Evolutionary conservation across 64 coral and sea anemone species (phyloP).

Genomic region (Trachythela sp.): DNA sequence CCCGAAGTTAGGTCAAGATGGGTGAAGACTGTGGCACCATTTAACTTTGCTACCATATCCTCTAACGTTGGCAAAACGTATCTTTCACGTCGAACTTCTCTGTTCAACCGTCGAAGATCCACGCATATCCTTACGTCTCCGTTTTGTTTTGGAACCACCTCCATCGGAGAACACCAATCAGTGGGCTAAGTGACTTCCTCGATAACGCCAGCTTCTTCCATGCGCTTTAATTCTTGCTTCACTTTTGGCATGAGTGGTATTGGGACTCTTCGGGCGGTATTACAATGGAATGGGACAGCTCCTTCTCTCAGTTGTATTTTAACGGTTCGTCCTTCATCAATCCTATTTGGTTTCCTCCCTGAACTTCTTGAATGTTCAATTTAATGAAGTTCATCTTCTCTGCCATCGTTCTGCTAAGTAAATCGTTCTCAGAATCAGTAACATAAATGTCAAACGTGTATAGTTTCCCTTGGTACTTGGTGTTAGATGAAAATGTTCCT

Average conservation of each 20-base stretch:
- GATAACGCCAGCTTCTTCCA: neutral
- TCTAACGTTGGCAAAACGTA: neutral
- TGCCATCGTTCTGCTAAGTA: neutral
- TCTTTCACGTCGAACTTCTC: slow-evolving; percentile 7
- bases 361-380: neutral
- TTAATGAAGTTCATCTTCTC: neutral
- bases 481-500: neutral
- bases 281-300: neutral
- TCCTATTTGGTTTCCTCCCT: neutral
- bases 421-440: neutral
- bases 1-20: neutral
- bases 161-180: slow-evolving; percentile 18
- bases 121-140: slow-evolving; percentile 6
- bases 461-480: neutral
- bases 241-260: slow-evolving; percentile 35
- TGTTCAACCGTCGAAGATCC: neutral
- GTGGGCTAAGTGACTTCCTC: neutral
- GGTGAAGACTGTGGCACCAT: neutral
- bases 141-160: slow-evolving; percentile 14
- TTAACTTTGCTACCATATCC: slow-evolving; percentile 11
- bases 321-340: neutral
- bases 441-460: neutral
- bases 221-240: neutral
- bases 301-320: slow-evolving; percentile 10
- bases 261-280: slow-evolving; percentile 1